These are phyloP conservation scores for Sarcophaga subvicina DNA, from an alignment of 2,888 invertebrate genomes.

Conservation along the genomic window DNA sequence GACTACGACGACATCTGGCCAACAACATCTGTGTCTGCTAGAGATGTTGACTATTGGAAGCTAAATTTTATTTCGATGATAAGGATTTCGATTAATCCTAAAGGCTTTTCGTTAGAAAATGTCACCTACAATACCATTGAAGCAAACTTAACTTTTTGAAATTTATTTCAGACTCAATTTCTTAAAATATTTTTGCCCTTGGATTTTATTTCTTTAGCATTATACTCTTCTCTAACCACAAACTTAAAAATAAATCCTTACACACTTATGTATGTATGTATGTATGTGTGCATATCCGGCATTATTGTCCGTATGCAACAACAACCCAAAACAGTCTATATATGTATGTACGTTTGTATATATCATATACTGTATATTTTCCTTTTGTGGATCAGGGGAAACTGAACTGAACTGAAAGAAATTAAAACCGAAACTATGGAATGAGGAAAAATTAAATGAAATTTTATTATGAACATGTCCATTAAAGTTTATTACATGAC, in stretches of 20 bases:
- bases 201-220: slow-evolving; percentile 1
- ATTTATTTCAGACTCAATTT: neutral
- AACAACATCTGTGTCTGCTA: too few relatives aligned
- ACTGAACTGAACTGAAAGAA: neutral
- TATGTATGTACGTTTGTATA: neutral
- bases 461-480: slow-evolving; percentile 78
- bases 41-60: too few relatives aligned
- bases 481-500: slow-evolving; percentile 78
- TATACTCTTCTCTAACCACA: slow-evolving; percentile 38
- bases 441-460: slow-evolving; percentile 74
- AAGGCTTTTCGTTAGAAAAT: neutral
- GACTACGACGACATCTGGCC: too few relatives aligned
- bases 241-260: slow-evolving; percentile 40
- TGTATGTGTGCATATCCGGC: neutral
- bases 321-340: neutral
- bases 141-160: neutral
- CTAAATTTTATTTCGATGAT: too few relatives aligned
- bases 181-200: neutral
- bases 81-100: too few relatives aligned
- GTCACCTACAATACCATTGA: neutral
- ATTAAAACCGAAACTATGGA: slow-evolving; percentile 34
- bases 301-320: neutral
- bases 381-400: neutral
- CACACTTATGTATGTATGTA: neutral
- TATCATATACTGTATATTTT: slow-evolving; percentile 15